These are phyloP conservation scores for Tinea pellionella DNA, from an alignment of 2,888 invertebrate species.

Conservation along the genomic window DNA sequence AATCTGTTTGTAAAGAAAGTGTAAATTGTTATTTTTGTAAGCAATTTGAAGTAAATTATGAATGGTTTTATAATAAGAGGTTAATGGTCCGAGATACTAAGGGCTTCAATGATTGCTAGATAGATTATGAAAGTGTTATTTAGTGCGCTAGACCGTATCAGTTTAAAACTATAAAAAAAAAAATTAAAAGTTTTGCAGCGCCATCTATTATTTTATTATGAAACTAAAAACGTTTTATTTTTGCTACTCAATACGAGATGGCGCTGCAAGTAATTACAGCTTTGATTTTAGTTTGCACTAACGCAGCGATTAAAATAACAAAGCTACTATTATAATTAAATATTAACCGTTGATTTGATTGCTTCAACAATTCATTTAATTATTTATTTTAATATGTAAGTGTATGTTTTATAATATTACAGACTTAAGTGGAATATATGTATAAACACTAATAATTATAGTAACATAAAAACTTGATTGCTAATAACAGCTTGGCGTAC, in stretches of 20 bases:
- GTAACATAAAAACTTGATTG: too few relatives aligned
- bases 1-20: neutral
- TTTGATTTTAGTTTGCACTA: too few relatives aligned
- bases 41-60: neutral
- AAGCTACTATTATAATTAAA: too few relatives aligned
- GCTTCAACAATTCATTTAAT: too few relatives aligned
- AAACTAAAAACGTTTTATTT: neutral
- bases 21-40: neutral
- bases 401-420: too few relatives aligned
- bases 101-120: neutral
- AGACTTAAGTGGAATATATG: too few relatives aligned
- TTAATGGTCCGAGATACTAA: neutral
- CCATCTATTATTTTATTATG: neutral
- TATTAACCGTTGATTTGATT: too few relatives aligned
- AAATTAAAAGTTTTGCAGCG: neutral
- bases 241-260: neutral
- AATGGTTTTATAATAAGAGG: slow-evolving; percentile 6
- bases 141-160: neutral
- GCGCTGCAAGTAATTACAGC: too few relatives aligned
- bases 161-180: neutral
- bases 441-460: too few relatives aligned
- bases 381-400: too few relatives aligned
- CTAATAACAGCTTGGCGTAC: neutral
- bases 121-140: neutral
- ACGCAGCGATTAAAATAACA: too few relatives aligned